Conservation (phyloP, 1,140 invertebrate species). For the Pemphigus obesinymphae region DNA sequence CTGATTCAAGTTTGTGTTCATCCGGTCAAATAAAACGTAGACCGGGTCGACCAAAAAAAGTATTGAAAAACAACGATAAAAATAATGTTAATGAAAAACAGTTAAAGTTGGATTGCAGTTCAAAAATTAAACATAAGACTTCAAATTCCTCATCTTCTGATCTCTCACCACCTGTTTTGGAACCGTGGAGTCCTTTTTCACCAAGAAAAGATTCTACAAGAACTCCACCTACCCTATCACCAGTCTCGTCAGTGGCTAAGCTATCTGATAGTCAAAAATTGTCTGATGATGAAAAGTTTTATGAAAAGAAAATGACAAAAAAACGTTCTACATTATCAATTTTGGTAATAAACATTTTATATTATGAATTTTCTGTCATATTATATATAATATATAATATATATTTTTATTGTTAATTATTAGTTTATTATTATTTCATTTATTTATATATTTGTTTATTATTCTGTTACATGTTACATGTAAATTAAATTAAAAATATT, state of each 20-base stretch:
- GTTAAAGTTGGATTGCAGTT: slow-evolving; percentile 20
- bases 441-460: too few species aligned
- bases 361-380: not conserved
- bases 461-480: too few species aligned
- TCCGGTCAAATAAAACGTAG: slow-evolving; percentile 5
- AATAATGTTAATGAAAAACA: not conserved
- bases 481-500: too few species aligned
- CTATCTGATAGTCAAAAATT: not conserved
- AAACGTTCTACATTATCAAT: slow-evolving; percentile 11
- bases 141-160: slow-evolving; percentile 29
- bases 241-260: not conserved
- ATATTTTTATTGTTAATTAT: not conserved
- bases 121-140: not conserved
- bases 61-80: not conserved
- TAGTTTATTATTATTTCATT: not conserved
- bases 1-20: not conserved
- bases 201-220: slow-evolving; percentile 13
- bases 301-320: not conserved
- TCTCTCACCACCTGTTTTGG: slow-evolving; percentile 33
- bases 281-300: not conserved
- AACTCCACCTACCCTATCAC: slow-evolving; percentile 26
- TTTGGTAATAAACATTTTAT: not conserved
- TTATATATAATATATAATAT: too few species aligned
- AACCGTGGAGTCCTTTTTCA: slow-evolving; percentile 33
- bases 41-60: slow-evolving; percentile 25